Base-by-base conservation (phyloP, 2,113 vertebrate species). In the Haemorhous mexicanus region DNA sequence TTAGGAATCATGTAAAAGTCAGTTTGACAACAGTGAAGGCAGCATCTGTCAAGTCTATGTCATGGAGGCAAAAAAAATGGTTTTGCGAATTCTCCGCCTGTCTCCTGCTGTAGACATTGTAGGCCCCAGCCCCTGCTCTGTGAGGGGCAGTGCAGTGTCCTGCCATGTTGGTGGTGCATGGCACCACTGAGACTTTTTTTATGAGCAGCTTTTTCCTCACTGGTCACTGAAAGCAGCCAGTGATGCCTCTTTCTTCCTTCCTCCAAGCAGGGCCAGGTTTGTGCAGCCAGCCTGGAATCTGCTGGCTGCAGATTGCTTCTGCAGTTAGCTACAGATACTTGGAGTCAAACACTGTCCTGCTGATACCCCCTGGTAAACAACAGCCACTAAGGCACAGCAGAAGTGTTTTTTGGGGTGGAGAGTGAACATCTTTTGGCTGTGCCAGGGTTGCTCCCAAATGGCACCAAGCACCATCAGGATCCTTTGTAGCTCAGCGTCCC, bases 341-440 rank as follows among this genome's bases (percentile, higher is more conserved):
- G 47, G 37, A 67, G 33, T 66, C 30, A 27, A 68, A 32, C 1
- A 0, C 43, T 69, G 0, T 0, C 27, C 70, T 62, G 20, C 20
- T 74, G 68, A 35, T 24, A 9, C 20, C 20, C 68, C 27, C 28
- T 52, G 58, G 35, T 39, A 23, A 91, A 56, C 17, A 75, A 9
- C 55, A 37, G 46, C 46, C 47, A 27, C 66, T 70, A 24, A 30
- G 41, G 24, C 37, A 35, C 3, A 9, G 61, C 8, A 4, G 64
- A 73, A 7, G 3, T 0, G 3, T 59, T 50, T 35, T 52, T 10
- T 0, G 0, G 63, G 52, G 19, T 37, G 30, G 8, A 66, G 66
- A 91, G n/a, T 66, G 50, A 67, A 33, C 46, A 62, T 47, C n/a
- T 37, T 56, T 43, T 85, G 56, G 33, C 37, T 61, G 66, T 1